Percentiles rank a stretch among this genome's conserved stretches.
Conservation (phyloP, 2,113 vertebrate genomes). For the Ramphastos sulfuratus region DNA sequence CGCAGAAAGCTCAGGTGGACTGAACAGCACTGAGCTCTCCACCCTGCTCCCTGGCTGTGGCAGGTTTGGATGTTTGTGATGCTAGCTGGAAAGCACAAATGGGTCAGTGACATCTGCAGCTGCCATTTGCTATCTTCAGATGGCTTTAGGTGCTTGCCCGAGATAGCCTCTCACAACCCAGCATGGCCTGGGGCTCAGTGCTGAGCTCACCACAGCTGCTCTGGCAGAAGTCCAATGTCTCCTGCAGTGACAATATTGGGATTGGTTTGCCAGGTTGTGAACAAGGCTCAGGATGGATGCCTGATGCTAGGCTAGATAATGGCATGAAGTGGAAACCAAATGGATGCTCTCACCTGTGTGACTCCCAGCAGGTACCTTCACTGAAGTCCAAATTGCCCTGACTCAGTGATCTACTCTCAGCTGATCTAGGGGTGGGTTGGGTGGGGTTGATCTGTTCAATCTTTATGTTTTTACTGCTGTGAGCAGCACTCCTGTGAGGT, state of each 20-base stretch:
- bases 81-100: neutral
- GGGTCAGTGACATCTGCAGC: neutral
- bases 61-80: neutral
- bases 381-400: neutral
- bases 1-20: neutral
- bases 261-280: neutral
- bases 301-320: neutral
- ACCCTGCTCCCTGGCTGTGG: neutral
- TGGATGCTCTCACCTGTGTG: neutral
- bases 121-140: slow-evolving; percentile 5
- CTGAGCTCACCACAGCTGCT: neutral
- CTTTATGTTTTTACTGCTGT: neutral
- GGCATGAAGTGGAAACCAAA: neutral
- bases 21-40: neutral
- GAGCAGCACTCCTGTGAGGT: neutral
- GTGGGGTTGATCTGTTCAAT: neutral
- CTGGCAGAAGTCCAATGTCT: neutral
- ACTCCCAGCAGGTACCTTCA: neutral
- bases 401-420: neutral
- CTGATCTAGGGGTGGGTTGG: neutral
- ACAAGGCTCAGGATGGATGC: neutral
- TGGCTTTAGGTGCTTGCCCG: neutral
- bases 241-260: neutral
- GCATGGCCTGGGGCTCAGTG: neutral
- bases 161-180: neutral